A percentile compares a stretch with the other conserved stretches of the same genome.
These are phyloP conservation scores for Iselma pallidipennis DNA, from an alignment of 2,888 invertebrate species.

Conservation along the genomic window DNA sequence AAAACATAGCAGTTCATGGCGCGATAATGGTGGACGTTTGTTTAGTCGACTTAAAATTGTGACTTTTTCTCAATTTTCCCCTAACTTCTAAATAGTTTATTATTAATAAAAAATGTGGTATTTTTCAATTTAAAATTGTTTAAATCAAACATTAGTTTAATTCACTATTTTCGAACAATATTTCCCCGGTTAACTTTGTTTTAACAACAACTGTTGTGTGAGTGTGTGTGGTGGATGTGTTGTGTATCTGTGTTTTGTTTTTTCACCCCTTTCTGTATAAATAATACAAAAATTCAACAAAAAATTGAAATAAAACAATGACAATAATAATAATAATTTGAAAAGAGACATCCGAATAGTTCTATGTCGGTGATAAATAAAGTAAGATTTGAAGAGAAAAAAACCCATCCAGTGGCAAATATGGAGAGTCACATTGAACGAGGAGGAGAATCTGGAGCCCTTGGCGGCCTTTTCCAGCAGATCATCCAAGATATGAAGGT, in stretches of 20 bases:
- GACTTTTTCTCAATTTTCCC: background rate
- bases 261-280: too few species aligned
- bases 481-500: constrained; percentile 98
- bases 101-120: constrained; percentile 7
- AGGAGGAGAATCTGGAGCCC: constrained; percentile 78
- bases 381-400: background rate
- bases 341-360: background rate
- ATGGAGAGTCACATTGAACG: constrained; percentile 77
- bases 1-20: constrained; percentile 30
- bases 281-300: too few species aligned
- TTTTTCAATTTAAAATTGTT: constrained; percentile 3
- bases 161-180: too few species aligned
- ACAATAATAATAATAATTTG: too few species aligned
- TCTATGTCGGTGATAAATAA: background rate
- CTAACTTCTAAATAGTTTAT: constrained; percentile 8
- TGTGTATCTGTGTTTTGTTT: too few species aligned
- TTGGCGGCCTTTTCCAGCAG: constrained; percentile 93
- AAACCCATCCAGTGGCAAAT: constrained; percentile 9
- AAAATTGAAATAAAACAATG: too few species aligned
- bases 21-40: constrained; percentile 35
- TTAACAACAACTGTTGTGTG: background rate
- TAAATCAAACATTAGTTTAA: constrained; percentile 7
- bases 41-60: constrained; percentile 8
- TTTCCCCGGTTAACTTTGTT: background rate
- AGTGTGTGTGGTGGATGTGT: too few species aligned